These are phyloP conservation scores for Astreopora myriophthalma DNA, from an alignment of 64 coral and sea anemone genomes.

Conservation along the genomic window DNA sequence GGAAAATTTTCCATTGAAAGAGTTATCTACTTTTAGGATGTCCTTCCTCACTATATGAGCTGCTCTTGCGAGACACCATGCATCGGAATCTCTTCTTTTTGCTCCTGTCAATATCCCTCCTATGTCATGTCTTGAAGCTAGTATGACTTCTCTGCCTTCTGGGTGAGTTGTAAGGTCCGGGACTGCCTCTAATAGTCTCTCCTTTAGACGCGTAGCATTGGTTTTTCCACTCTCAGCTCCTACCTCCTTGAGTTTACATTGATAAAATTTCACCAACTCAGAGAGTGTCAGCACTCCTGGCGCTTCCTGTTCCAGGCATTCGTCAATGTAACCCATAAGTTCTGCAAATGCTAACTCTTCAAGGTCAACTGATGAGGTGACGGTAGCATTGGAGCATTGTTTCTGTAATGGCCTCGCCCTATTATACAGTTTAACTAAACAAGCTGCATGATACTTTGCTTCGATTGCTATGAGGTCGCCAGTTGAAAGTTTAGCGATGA, in stretches of 20 bases:
- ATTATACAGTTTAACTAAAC: slow-evolving; percentile 61
- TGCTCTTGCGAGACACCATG: slow-evolving; percentile 53
- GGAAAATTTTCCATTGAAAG: slow-evolving; percentile 67
- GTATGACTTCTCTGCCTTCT: slow-evolving; percentile 49
- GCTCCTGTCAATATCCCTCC: slow-evolving; percentile 43
- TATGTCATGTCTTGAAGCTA: slow-evolving; percentile 46
- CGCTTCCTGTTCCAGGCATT: slow-evolving; percentile 35
- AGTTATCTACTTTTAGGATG: slow-evolving; percentile 58
- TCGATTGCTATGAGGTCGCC: slow-evolving; percentile 32
- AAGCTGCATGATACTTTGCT: slow-evolving; percentile 47
- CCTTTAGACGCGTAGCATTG: slow-evolving; percentile 59
- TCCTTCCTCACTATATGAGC: slow-evolving; percentile 63
- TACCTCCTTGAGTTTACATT: slow-evolving; percentile 25
- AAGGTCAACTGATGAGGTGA: slow-evolving; percentile 1
- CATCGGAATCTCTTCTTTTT: slow-evolving; percentile 50
- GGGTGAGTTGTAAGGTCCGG: slow-evolving; percentile 48
- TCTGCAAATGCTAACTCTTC: too few relatives aligned
- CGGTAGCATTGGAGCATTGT: slow-evolving; percentile 12
- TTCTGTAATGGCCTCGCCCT: slow-evolving; percentile 42
- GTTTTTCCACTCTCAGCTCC: not conserved
- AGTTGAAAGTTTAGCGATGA: too few relatives aligned
- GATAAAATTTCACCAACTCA: slow-evolving; percentile 59
- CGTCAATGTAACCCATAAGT: too few relatives aligned
- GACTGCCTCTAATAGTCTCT: slow-evolving; percentile 36
- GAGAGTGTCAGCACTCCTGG: slow-evolving; percentile 55